Base-by-base conservation (phyloP, 2,888 invertebrate species). In the Agrilus mali region DNA sequence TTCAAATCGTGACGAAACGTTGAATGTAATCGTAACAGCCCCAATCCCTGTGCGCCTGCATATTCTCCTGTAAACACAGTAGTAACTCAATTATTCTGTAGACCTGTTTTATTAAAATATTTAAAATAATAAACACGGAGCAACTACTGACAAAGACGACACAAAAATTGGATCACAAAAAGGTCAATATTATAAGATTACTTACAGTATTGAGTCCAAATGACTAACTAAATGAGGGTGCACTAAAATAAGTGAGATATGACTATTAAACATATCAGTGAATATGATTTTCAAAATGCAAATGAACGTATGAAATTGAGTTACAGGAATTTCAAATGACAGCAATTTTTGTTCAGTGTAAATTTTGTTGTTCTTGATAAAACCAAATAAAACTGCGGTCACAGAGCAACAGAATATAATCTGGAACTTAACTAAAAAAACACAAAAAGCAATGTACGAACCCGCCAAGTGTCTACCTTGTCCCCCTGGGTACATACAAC, bases 401-500 rank as follows among this genome's bases (percentile, higher is more conserved):
- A n/a, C 36, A 14, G 15, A 38, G 16, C 27, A 16, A 16, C n/a
- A 37, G 13, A 37, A 37, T 20, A 20, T 7, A 37, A 37, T 20
- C 20, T 13, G 17, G 20, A 20, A 37, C 20, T 17, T 17, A 17
- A 15, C 15, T 37, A 37, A 37, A 37, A 36, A 27, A 48, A 37
- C 31, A 47, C 41, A 49, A 51, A 49, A 53, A 64, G 60, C 61
- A 61, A 61, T 68, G 70, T 72, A 74, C 73, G 70, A 67, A 82
- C 82, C 82, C 64, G 81, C 76, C 66, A 81, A 78, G 64, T 87
- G 86, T 60, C 87, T 78, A 62, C 88, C 88, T 80, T 94, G 94
- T 52, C 95, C 95, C 43, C 95, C 96, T 10, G 98, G 98, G 70
- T 98, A 98, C 86, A 98, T 94, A 76, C 97, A 97, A 51, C 98